A percentile compares a stretch with the other conserved stretches of the same genome.
Conservation (phyloP, 2,888 invertebrate genomes). For the Aphidius colemani region DNA sequence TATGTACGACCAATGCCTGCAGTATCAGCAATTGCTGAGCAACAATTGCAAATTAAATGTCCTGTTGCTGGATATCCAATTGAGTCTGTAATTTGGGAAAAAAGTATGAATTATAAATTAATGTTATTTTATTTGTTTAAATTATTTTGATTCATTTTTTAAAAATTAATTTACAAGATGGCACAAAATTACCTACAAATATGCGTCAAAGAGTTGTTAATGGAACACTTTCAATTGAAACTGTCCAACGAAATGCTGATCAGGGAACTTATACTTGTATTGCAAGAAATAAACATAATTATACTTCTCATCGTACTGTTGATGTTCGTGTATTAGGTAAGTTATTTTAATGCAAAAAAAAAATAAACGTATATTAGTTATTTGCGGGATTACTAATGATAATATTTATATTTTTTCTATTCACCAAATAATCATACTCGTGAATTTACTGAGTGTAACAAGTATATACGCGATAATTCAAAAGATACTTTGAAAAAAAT, state of each 20-base stretch:
- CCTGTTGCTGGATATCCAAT: slow-evolving; percentile 65
- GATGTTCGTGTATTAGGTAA: slow-evolving; percentile 61
- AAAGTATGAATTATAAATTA: slow-evolving; percentile 56
- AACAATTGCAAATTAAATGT: slow-evolving; percentile 62
- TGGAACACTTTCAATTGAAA: slow-evolving; percentile 63
- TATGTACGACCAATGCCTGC: slow-evolving; percentile 58
- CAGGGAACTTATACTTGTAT: slow-evolving; percentile 65
- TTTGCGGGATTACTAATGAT: no score
- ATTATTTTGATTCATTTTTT: neutral
- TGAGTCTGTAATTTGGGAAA: slow-evolving; percentile 63
- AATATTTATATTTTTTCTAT: no score
- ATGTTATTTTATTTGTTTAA: neutral
- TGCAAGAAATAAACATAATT: slow-evolving; percentile 62
- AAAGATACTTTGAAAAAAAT: no score
- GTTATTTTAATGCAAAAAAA: slow-evolving; percentile 36
- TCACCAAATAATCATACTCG: no score
- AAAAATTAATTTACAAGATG: slow-evolving; percentile 55
- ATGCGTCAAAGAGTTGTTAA: slow-evolving; percentile 64
- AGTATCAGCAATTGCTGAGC: slow-evolving; percentile 61
- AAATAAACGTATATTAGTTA: neutral
- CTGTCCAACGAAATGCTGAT: slow-evolving; percentile 62
- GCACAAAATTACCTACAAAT: slow-evolving; percentile 62
- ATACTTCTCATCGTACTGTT: slow-evolving; percentile 58
- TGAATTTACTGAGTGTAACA: no score
- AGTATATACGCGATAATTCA: no score